phyloP scores from a whole-genome alignment of 2,113 vertebrate species.

The Nesoenas mayeri region DNA sequence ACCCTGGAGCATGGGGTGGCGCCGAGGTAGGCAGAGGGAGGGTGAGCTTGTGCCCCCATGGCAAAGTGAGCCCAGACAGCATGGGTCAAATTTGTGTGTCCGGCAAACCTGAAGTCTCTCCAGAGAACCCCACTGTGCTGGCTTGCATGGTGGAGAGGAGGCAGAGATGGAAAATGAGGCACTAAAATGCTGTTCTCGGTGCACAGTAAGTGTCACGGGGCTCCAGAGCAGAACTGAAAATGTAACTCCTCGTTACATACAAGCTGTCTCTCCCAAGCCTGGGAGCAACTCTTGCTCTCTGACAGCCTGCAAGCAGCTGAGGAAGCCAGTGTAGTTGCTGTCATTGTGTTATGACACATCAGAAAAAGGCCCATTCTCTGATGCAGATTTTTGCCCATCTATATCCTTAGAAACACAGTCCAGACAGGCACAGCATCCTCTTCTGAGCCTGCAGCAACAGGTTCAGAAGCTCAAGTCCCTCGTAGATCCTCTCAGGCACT shows the following conservation, averaged over 20 bases:
- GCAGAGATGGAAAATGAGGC: not conserved
- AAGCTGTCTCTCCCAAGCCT: not conserved
- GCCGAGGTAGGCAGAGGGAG: rapidly evolving
- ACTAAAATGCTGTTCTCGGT: not conserved
- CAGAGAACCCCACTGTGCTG: no score
- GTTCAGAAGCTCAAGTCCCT: not conserved
- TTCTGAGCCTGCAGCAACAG: not conserved
- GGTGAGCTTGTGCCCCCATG: rapidly evolving
- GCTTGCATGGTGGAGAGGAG: not conserved
- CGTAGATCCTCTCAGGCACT: not conserved
- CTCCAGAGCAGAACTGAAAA: not conserved
- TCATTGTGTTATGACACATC: not conserved
- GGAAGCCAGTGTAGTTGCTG: not conserved
- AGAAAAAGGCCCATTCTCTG: not conserved
- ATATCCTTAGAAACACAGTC: not conserved
- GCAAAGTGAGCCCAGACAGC: not conserved
- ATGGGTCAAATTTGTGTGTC: rapidly evolving
- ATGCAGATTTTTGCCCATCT: not conserved
- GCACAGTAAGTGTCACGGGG: not conserved
- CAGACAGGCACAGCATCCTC: not conserved
- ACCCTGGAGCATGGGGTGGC: not conserved
- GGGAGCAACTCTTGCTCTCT: not conserved
- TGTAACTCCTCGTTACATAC: rapidly evolving
- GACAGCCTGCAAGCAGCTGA: not conserved
- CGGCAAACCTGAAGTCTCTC: not conserved